Conservation (phyloP, 2,797 vertebrate genomes). For the Leuciscus waleckii region DNA sequence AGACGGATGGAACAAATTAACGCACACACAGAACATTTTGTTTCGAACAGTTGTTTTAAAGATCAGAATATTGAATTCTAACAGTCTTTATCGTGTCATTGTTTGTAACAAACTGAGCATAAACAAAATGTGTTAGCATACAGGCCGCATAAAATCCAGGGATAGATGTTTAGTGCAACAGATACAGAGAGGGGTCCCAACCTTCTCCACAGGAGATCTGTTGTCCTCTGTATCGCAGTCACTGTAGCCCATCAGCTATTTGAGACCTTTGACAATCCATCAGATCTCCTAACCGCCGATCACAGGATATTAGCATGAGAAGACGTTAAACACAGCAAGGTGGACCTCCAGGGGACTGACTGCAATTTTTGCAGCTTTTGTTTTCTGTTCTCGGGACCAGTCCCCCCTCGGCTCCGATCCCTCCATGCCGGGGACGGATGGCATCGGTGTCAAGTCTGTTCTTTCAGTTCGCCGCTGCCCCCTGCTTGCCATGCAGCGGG, state of each 20-base stretch:
- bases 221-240: slow-evolving; percentile 16
- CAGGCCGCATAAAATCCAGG: not conserved
- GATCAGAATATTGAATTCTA: not conserved
- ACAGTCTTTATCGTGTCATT: not conserved
- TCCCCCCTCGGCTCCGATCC: slow-evolving; percentile 52
- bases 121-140: slow-evolving; percentile 32
- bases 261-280: slow-evolving; percentile 48
- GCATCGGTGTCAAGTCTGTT: slow-evolving; percentile 73
- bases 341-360: slow-evolving; percentile 71
- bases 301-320: slow-evolving; percentile 73
- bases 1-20: not conserved
- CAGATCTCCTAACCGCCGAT: slow-evolving; percentile 41
- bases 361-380: slow-evolving; percentile 63
- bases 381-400: slow-evolving; percentile 67
- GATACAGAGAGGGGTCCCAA: slow-evolving; percentile 21
- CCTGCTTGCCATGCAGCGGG: slow-evolving; percentile 41
- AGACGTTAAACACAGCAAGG: slow-evolving; percentile 71
- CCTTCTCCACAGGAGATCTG: slow-evolving; percentile 4
- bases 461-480: slow-evolving; percentile 63
- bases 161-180: slow-evolving; percentile 31
- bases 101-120: not conserved
- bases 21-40: not conserved
- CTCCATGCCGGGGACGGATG: slow-evolving; percentile 71
- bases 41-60: not conserved
- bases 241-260: slow-evolving; percentile 23